These are phyloP conservation scores for Salvelinus namaycush DNA, from an alignment of 2,113 vertebrate genomes.

Conservation along the genomic window DNA sequence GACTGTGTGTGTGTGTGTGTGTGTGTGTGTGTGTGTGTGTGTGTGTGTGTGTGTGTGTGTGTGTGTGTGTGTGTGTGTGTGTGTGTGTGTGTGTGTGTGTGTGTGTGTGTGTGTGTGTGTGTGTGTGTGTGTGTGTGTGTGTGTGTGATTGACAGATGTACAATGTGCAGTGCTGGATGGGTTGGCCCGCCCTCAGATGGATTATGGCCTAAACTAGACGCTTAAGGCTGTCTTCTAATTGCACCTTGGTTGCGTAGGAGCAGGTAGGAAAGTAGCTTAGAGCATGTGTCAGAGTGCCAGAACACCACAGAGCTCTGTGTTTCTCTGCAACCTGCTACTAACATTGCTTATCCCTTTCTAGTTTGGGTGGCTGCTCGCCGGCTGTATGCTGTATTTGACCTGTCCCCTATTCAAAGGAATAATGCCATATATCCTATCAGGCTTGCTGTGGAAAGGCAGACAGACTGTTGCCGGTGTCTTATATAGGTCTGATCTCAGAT, in stretches of 20 bases:
- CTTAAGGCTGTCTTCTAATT: slow-evolving; percentile 27
- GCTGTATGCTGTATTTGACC: neutral
- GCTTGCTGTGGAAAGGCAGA: neutral
- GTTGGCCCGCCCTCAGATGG: slow-evolving; percentile 1
- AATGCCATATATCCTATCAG: neutral
- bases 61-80: too few relatives aligned
- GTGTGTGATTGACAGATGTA: neutral
- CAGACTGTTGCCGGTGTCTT: neutral
- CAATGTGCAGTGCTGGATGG: neutral
- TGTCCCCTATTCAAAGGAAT: neutral
- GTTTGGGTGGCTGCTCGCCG: neutral
- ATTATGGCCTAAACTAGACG: slow-evolving; percentile 30
- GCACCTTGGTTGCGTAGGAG: slow-evolving; percentile 39
- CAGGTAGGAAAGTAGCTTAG: slow-evolving; percentile 54
- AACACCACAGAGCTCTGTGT: neutral
- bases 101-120: too few relatives aligned
- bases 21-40: too few relatives aligned
- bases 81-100: too few relatives aligned
- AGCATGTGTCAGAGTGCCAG: slow-evolving; percentile 6
- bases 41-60: too few relatives aligned
- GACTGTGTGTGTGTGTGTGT: neutral
- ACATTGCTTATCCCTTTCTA: slow-evolving; percentile 2
- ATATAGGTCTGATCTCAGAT: neutral
- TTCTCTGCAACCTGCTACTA: neutral
- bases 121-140: too few relatives aligned